A percentile compares a stretch with the other conserved stretches of the same genome.
phyloP scores from a whole-genome alignment of 2,113 vertebrate species.

The Erpornis zantholeuca region DNA sequence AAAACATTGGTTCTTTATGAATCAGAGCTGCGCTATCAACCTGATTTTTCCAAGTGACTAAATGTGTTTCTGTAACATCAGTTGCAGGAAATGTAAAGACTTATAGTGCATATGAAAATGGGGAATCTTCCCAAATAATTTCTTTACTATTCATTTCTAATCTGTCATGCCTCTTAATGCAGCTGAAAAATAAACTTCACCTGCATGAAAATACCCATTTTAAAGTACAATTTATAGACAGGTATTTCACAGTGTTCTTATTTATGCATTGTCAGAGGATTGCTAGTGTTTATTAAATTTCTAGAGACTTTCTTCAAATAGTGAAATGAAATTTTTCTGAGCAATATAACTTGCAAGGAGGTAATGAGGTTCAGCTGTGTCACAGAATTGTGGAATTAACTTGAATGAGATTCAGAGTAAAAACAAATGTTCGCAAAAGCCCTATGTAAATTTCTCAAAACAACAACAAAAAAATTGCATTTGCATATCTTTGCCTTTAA shows the following conservation, averaged over 20 bases:
- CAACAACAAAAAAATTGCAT: background rate
- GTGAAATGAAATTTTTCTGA: constrained; percentile 20
- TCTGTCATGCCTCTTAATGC: constrained; percentile 51
- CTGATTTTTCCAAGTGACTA: background rate
- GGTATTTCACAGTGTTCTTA: constrained; percentile 22
- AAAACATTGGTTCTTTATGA: background rate
- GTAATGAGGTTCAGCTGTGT: background rate
- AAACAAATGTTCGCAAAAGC: background rate
- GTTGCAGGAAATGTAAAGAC: constrained; percentile 32
- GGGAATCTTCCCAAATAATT: constrained; percentile 46
- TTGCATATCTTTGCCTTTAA: background rate
- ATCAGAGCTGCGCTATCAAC: background rate
- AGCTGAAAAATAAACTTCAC: constrained; percentile 60
- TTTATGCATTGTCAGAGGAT: constrained; percentile 48
- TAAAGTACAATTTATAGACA: constrained; percentile 56
- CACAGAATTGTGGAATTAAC: background rate
- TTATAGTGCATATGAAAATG: constrained; percentile 10
- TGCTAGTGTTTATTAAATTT: constrained; percentile 52
- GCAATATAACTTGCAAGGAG: background rate
- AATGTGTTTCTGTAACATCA: background rate
- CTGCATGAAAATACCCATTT: constrained; percentile 48
- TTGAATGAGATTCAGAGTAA: background rate
- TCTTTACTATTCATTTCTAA: constrained; percentile 58
- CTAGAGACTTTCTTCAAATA: constrained; percentile 1
- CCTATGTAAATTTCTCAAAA: background rate